These are phyloP conservation scores for Hyperoplus lanceolatus DNA, from an alignment of 2,797 vertebrate genomes.

Conservation along the genomic window DNA sequence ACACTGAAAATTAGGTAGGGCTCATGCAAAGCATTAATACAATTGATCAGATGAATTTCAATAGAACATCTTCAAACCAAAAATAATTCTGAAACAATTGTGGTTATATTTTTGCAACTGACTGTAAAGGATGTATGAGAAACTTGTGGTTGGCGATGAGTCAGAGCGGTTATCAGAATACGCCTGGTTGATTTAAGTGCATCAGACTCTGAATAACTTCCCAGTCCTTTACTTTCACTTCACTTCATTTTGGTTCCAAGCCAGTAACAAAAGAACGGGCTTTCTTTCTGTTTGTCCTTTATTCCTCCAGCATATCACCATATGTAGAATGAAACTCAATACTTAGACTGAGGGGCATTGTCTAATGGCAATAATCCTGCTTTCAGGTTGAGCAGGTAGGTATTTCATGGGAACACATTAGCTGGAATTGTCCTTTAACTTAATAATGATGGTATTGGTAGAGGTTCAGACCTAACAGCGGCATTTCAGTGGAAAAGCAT, in stretches of 20 bases:
- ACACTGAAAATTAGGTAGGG: background rate
- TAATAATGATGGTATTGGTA: constrained; percentile 53
- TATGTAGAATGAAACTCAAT: constrained; percentile 39
- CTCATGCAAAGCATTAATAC: background rate
- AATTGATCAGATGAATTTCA: background rate
- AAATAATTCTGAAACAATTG: background rate
- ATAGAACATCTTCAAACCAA: background rate
- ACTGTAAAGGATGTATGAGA: constrained; percentile 3
- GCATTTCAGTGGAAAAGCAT: constrained; percentile 70
- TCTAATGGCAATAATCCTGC: constrained; percentile 32
- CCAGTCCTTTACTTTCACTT: constrained; percentile 36
- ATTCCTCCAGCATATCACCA: constrained; percentile 34
- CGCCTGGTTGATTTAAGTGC: constrained; percentile 45
- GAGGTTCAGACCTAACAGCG: constrained; percentile 30
- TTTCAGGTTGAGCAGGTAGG: constrained; percentile 60
- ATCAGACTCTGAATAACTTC: constrained; percentile 40
- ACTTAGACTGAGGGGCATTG: constrained; percentile 44
- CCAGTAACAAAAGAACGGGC: constrained; percentile 17
- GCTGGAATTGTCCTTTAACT: constrained; percentile 71
- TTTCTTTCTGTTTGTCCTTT: constrained; percentile 27
- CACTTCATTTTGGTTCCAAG: constrained; percentile 25
- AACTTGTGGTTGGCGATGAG: constrained; percentile 29
- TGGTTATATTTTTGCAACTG: constrained; percentile 7
- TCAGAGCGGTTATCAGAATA: constrained; percentile 18
- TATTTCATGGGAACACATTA: constrained; percentile 58